phyloP scores from a whole-genome alignment of 2,888 invertebrate genomes.

The Brachypalpus laphriformis region DNA sequence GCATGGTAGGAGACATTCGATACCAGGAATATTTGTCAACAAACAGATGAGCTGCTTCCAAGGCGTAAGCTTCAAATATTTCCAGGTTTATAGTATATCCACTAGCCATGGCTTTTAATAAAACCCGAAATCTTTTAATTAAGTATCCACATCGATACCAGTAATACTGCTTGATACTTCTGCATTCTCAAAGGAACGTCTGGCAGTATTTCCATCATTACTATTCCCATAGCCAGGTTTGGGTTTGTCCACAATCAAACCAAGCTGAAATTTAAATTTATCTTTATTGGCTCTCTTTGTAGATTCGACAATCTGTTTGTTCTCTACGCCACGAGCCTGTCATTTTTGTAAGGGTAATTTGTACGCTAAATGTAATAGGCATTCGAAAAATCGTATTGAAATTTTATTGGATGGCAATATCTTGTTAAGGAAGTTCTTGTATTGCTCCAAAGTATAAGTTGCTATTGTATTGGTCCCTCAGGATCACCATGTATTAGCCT shows the following conservation, averaged over 20 bases:
- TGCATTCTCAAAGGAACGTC: neutral
- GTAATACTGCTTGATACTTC: neutral
- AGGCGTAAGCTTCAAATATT: too few relatives aligned
- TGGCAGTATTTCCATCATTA: neutral
- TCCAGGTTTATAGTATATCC: too few relatives aligned
- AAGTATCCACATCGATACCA: neutral
- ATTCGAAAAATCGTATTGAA: neutral
- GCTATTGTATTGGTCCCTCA: neutral
- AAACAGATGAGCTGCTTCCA: too few relatives aligned
- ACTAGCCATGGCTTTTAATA: neutral
- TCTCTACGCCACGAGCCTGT: neutral
- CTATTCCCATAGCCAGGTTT: neutral
- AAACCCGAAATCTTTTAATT: too few relatives aligned
- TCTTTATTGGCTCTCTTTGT: neutral
- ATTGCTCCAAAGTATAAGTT: neutral
- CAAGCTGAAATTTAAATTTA: neutral
- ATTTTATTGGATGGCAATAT: neutral
- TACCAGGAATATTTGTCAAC: too few relatives aligned
- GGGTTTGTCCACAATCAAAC: neutral
- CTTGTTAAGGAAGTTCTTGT: neutral
- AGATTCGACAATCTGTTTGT: neutral
- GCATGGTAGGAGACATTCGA: too few relatives aligned
- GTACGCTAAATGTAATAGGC: neutral
- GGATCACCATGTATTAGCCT: neutral
- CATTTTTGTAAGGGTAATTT: conserved; percentile 2